Base-by-base conservation (phyloP, 2,888 invertebrate species). In the Philonicus albiceps region DNA sequence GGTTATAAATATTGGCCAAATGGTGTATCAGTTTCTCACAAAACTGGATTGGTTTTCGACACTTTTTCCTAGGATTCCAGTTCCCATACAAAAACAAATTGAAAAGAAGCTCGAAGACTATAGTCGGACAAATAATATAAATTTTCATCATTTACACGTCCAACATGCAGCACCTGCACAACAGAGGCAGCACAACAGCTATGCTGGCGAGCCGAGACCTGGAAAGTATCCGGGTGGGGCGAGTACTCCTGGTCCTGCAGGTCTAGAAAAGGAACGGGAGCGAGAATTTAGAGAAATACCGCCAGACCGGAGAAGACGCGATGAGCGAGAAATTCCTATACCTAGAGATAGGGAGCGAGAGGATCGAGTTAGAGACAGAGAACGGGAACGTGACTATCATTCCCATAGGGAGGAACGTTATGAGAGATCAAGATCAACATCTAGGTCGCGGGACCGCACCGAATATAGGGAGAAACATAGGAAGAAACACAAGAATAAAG, bases 31-130 rank as follows among this genome's bases (percentile, higher is more conserved):
- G 91, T 98, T 98, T 94, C 94, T 99, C 85, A 96, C 97, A 87
- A 98, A 99, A 91, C 93, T 99, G 87, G 99, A 99, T 91, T 99
- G 99, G 99, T 99, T 98, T 93, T 97, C 98, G 72, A 99, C 99
- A 0, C 93, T 99, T 22, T 99, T 99, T 91, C 99, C 99, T 0
- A 94, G 99, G 89, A 99, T 99, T 92, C 99, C 99, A 0, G 99
- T 99, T 87, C 99, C 99, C 31, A 98, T 99, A 90, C 96, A 97
- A 93, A 98, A 98, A 92, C 96, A 96, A 91, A 95, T 98, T 89
- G 98, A 98, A 90, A 95, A 95, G 90, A 96, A 95, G 93, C 91
- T 96, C 88, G 93, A 95, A 91, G 93, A 94, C 90, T 94, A 94
- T 93, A 93, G 95, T 88, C 93, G 94, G 89, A 93, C 92, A 88